Conservation (phyloP, 1,140 invertebrate species). For the Nixonia krombeini region DNA sequence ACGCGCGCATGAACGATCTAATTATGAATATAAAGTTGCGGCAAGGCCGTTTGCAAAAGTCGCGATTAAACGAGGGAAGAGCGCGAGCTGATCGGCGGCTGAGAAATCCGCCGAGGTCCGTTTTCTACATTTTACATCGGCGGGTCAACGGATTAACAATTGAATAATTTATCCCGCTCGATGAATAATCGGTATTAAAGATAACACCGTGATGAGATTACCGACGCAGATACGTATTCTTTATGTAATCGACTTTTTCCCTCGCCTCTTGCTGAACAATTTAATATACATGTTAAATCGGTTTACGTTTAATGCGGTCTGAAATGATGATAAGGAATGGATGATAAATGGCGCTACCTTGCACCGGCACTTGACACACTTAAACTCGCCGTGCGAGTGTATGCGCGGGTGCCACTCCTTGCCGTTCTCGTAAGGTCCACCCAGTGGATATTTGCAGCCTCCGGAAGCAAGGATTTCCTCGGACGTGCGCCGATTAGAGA, state of each 20-base stretch:
- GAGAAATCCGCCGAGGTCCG: conserved; percentile 21
- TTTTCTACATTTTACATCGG: conserved; percentile 7
- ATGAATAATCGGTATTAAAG: conserved; percentile 23
- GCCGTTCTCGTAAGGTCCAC: conserved; percentile 82
- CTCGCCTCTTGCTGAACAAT: neutral
- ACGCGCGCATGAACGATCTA: conserved; percentile 25
- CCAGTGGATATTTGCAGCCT: conserved; percentile 82
- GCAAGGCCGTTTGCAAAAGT: conserved; percentile 9
- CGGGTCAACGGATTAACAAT: conserved; percentile 23
- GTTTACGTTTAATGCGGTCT: neutral
- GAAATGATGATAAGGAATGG: neutral
- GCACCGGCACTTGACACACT: conserved; percentile 89
- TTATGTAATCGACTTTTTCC: neutral
- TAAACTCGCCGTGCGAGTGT: conserved; percentile 85
- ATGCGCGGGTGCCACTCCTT: conserved; percentile 89
- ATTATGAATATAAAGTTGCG: conserved; percentile 35
- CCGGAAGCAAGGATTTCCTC: conserved; percentile 81
- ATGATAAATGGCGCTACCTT: conserved; percentile 75
- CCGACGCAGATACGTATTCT: conserved; percentile 3
- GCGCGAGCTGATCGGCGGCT: conserved; percentile 21
- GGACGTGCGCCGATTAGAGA: conserved; percentile 62
- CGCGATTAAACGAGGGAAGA: conserved; percentile 21
- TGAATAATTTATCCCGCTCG: conserved; percentile 27
- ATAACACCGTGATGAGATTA: conserved; percentile 14
- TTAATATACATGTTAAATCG: too few species aligned